Evolutionary conservation across 2,113 vertebrate genomes (phyloP).

Genomic region (Hemiprocne comata): DNA sequence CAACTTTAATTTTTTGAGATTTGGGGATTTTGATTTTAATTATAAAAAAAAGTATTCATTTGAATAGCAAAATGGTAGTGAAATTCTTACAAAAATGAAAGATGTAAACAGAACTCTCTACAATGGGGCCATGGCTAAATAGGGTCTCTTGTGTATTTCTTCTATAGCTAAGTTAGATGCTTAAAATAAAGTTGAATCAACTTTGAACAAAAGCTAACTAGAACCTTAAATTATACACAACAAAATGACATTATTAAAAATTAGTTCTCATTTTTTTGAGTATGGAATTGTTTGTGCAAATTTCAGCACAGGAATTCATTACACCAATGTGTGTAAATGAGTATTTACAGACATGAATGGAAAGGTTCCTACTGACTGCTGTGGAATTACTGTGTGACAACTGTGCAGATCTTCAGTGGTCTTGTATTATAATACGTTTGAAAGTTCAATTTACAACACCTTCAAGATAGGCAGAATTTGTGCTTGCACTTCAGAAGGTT

Average conservation of each 20-base stretch:
- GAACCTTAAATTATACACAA: fast-evolving
- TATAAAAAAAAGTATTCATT: neutral
- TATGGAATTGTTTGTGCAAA: neutral
- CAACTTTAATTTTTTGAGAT: neutral
- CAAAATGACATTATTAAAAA: fast-evolving
- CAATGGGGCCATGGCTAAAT: neutral
- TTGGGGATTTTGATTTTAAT: neutral
- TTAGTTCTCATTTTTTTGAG: neutral
- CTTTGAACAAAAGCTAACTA: neutral
- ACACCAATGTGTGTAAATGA: neutral
- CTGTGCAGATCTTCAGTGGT: neutral
- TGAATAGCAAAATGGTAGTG: neutral
- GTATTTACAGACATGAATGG: neutral
- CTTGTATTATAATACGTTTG: neutral
- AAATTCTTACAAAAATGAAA: neutral
- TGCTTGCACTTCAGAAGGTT: neutral
- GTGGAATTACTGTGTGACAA: neutral
- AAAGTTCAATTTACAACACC: neutral
- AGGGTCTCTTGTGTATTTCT: neutral
- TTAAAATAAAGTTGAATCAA: neutral
- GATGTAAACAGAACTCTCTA: neutral
- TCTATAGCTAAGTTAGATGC: neutral
- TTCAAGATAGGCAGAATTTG: neutral
- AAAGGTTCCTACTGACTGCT: neutral
- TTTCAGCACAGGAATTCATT: neutral